These are phyloP conservation scores for Meriones psammophilus DNA, from an alignment of 2,797 vertebrate genomes.

Conservation along the genomic window DNA sequence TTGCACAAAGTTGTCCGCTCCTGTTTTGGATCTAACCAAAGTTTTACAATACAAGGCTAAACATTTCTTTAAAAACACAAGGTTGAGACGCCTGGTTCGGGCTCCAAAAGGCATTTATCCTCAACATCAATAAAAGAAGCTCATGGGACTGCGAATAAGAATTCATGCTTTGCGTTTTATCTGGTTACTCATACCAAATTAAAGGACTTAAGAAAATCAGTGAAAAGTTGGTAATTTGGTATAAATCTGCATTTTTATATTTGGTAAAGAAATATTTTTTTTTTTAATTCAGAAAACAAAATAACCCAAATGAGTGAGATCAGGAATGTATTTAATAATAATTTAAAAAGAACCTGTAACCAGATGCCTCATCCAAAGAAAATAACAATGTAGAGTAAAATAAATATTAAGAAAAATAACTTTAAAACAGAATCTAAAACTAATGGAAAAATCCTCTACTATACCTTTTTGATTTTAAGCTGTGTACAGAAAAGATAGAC, in stretches of 20 bases:
- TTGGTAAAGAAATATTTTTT: constrained; percentile 64
- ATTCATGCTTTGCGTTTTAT: constrained; percentile 58
- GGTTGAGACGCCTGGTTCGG: constrained; percentile 67
- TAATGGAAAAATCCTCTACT: constrained; percentile 58
- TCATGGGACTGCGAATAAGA: constrained; percentile 66
- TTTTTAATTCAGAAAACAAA: constrained; percentile 56
- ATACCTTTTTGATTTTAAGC: constrained; percentile 77
- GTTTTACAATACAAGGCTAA: constrained; percentile 61
- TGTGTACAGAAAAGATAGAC: constrained; percentile 80
- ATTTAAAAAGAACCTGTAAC: constrained; percentile 83
- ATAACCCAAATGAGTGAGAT: constrained; percentile 58
- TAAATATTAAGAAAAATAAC: constrained; percentile 84
- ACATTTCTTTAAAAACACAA: constrained; percentile 72
- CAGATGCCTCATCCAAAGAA: constrained; percentile 83
- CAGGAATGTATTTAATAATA: constrained; percentile 73
- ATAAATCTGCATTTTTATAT: constrained; percentile 51
- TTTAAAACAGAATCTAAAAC: constrained; percentile 79
- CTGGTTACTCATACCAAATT: constrained; percentile 45
- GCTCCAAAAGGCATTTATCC: constrained; percentile 70
- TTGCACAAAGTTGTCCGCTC: constrained; percentile 69
- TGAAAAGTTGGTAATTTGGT: constrained; percentile 66
- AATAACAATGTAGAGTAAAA: constrained; percentile 80
- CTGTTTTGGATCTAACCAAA: constrained; percentile 60
- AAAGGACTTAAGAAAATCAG: constrained; percentile 53
- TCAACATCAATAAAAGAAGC: constrained; percentile 45